Conservation (phyloP, 2,113 vertebrate genomes). For the Ptyas mucosa region DNA sequence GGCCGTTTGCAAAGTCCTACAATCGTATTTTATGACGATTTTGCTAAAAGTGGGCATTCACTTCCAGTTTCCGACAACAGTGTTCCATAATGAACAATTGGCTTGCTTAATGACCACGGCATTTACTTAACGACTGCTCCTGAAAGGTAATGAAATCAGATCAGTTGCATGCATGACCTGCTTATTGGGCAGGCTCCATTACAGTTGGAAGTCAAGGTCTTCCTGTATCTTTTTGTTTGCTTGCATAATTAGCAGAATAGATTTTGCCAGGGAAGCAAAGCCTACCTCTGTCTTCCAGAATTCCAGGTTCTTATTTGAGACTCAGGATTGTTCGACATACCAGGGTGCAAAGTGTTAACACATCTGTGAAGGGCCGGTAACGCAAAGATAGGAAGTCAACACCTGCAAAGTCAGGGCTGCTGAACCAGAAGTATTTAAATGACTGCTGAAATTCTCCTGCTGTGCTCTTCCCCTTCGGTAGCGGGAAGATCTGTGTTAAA, state of each 20-base stretch:
- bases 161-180: too few species aligned
- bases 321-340: neutral
- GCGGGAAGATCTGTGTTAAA: neutral
- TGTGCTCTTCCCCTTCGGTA: neutral
- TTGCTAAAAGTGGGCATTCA: too few species aligned
- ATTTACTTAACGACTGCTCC: too few species aligned
- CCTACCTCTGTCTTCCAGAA: neutral
- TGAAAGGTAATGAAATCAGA: too few species aligned
- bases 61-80: too few species aligned
- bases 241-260: neutral
- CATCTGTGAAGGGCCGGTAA: neutral
- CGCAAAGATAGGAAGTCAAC: neutral
- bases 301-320: neutral
- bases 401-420: neutral
- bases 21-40: too few species aligned
- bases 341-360: neutral
- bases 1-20: too few species aligned
- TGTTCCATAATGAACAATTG: too few species aligned
- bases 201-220: too few species aligned
- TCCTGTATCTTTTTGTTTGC: too few species aligned
- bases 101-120: too few species aligned
- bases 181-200: too few species aligned
- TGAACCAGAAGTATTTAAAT: neutral
- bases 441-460: neutral
- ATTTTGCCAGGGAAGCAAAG: neutral